phyloP scores from a whole-genome alignment of 2,797 vertebrate species.

The Xyrichtys novacula region DNA sequence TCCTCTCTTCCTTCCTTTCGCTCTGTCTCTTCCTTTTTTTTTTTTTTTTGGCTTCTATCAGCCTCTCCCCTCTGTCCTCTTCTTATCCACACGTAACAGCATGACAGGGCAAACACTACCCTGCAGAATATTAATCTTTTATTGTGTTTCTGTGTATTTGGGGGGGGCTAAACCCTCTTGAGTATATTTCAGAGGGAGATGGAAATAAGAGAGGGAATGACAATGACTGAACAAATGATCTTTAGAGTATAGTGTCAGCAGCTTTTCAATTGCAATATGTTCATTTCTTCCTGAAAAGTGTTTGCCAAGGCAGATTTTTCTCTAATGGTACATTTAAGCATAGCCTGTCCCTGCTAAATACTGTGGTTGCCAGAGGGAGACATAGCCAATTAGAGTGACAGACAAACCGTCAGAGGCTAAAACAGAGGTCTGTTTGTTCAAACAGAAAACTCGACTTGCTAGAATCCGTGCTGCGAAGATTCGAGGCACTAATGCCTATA shows the following conservation, averaged over 20 bases:
- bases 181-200: slow-evolving; percentile 60
- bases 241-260: slow-evolving; percentile 75
- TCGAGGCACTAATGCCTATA: slow-evolving; percentile 96
- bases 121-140: slow-evolving; percentile 74
- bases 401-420: slow-evolving; percentile 74
- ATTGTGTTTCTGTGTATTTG: slow-evolving; percentile 67
- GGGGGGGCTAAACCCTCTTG: slow-evolving; percentile 62
- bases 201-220: slow-evolving; percentile 59
- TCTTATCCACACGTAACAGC: slow-evolving; percentile 74
- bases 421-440: slow-evolving; percentile 86
- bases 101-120: slow-evolving; percentile 75
- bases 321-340: slow-evolving; percentile 66
- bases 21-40: slow-evolving; percentile 49
- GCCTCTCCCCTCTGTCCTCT: slow-evolving; percentile 58
- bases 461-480: slow-evolving; percentile 95
- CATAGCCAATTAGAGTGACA: slow-evolving; percentile 75
- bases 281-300: slow-evolving; percentile 65
- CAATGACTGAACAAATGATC: slow-evolving; percentile 77
- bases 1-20: slow-evolving; percentile 3
- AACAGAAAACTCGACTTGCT: slow-evolving; percentile 96
- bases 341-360: slow-evolving; percentile 63
- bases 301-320: slow-evolving; percentile 70
- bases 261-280: slow-evolving; percentile 73
- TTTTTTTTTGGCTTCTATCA: slow-evolving; percentile 47
- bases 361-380: slow-evolving; percentile 66